These are phyloP conservation scores for Felis catus DNA, from an alignment of 2,113 vertebrate species.

Conservation along the genomic window DNA sequence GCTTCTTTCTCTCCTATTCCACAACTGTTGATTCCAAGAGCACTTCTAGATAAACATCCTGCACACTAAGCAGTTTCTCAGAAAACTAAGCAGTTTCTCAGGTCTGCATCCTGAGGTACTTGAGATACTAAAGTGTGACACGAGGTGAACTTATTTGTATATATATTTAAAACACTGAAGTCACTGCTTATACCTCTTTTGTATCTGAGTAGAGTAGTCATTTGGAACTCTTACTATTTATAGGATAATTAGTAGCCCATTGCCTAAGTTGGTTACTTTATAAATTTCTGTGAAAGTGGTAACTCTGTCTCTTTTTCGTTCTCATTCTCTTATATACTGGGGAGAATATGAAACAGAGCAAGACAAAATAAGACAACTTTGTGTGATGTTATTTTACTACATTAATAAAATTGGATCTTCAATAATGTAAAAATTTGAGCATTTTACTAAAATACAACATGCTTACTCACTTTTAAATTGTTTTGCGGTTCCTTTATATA, in stretches of 20 bases:
- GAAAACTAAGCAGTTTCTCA: background rate
- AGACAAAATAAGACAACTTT: conserved; percentile 1
- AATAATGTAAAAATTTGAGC: background rate
- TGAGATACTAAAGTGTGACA: background rate
- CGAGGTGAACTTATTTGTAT: background rate
- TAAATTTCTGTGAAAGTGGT: background rate
- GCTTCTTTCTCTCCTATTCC: background rate
- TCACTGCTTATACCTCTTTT: background rate
- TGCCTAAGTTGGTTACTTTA: background rate
- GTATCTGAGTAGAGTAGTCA: background rate
- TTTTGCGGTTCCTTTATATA: background rate
- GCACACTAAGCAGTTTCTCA: background rate
- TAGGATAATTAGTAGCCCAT: background rate
- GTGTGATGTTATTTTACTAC: background rate
- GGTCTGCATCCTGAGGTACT: background rate
- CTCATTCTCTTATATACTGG: background rate
- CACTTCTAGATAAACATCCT: background rate
- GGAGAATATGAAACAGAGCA: background rate
- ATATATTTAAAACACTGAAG: background rate
- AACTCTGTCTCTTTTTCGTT: background rate
- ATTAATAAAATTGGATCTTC: conserved; percentile 16
- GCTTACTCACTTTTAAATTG: background rate
- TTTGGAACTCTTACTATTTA: background rate
- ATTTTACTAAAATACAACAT: background rate
- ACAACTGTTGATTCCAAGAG: background rate